Conservation (phyloP, 2,113 vertebrate species). For the Perca schrenkii region DNA sequence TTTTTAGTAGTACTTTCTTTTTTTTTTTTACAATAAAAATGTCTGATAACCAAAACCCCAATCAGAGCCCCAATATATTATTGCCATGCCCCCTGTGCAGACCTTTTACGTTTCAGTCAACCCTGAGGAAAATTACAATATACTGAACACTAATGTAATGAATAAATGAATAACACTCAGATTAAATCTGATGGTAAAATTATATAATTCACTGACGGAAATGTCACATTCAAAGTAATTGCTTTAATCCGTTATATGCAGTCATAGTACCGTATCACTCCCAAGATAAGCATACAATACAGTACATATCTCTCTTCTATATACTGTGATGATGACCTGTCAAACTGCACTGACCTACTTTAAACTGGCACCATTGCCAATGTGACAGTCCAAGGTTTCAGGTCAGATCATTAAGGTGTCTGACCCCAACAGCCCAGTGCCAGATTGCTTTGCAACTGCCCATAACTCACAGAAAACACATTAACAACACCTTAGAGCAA, state of each 20-base stretch:
- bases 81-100: background rate
- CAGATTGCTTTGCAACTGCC: conserved; percentile 52
- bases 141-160: conserved; percentile 8
- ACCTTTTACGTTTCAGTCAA: conserved; percentile 23
- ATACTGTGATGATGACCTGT: conserved; percentile 16
- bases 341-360: conserved; percentile 12
- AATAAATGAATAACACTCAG: conserved; percentile 12
- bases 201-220: conserved; percentile 37
- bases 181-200: conserved; percentile 38
- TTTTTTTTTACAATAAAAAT: background rate
- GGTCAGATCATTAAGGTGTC: conserved; percentile 37
- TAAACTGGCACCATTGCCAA: conserved; percentile 1
- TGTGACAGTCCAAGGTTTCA: conserved; percentile 57
- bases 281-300: background rate
- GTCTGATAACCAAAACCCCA: conserved; percentile 22
- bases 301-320: background rate
- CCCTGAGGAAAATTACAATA: conserved; percentile 14
- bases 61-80: conserved; percentile 21
- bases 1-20: background rate
- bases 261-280: background rate
- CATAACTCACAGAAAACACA: conserved; percentile 50
- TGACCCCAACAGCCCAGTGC: conserved; percentile 29
- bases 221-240: conserved; percentile 43
- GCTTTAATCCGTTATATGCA: conserved; percentile 7
- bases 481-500: background rate